Evolutionary conservation across 2,888 invertebrate species (phyloP), one percentile per base, ranked within the genome.

Genomic region (Hyposoter didymator): DNA sequence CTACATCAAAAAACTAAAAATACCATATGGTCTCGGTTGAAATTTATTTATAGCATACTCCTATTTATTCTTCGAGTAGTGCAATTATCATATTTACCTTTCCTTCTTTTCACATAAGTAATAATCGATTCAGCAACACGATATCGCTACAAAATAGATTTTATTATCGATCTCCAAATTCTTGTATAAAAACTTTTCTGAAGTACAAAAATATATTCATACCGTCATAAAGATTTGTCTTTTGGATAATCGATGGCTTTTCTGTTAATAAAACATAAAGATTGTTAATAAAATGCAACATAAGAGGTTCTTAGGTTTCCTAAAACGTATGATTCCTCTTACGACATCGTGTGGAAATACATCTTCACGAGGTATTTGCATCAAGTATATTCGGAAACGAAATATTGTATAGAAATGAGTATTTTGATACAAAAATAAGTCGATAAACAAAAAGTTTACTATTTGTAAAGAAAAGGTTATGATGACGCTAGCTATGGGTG

Each of bases 401-500:
- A 72, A 10, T 32, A 7, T 49, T n/a, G 4, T 35, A 7, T 52
- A 19, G 35, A 52, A 66, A n/a, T 66, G 10, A 10, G 66, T 35
- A 19, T 39, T 39, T 0, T 39, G 7, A 10, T 39, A 12, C 12
- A 5, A 19, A n/a, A n/a, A 35, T 7, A n/a, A 45, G 19, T 28
- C n/a, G 14, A 70, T 35, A 32, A 32, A 52, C 0, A 12, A 49
- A 35, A 35, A 10, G 12, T 32, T 52, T 52, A 12, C 1, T 6
- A 32, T 72, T 52, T n/a, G 49, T 17, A 70, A 49, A 52, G n/a
- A 14, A 17, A 45, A 55, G 59, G 17, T 62, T 3, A 17, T 10
- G n/a, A 32, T 19, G 35, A 55, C 45, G 22, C 35, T 69, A 39
- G 1, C 35, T 45, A 81, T 81, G n/a, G 73, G 19, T 45, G 55